Percentiles rank a stretch among this genome's conserved stretches.
Evolutionary conservation across 2,888 invertebrate genomes (phyloP).

Genomic region (Trisateles emortualis): DNA sequence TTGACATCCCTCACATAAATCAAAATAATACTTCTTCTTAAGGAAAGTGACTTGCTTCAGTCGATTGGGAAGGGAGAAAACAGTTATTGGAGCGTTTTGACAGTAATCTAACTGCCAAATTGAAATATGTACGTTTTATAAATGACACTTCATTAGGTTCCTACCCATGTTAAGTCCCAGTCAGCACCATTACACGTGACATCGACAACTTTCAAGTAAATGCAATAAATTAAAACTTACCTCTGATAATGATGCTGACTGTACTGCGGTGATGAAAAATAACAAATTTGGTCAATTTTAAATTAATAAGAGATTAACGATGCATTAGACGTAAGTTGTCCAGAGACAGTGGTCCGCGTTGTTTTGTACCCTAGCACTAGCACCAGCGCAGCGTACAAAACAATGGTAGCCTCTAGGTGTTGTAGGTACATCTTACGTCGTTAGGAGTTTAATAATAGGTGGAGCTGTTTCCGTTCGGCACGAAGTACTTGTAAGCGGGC

Average conservation of each 20-base stretch:
- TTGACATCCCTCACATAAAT: constrained; percentile 17
- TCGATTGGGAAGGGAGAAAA: constrained; percentile 16
- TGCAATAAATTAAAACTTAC: constrained; percentile 33
- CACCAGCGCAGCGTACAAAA: constrained; percentile 7
- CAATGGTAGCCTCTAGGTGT: constrained; percentile 26
- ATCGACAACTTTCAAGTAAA: constrained; percentile 35
- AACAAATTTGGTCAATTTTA: constrained; percentile 31
- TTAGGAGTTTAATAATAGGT: constrained; percentile 71
- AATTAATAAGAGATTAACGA: constrained; percentile 26
- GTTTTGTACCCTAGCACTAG: constrained; percentile 2
- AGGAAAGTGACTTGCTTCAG: constrained; percentile 15
- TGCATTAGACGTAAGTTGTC: constrained; percentile 28
- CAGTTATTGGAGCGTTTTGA: constrained; percentile 13
- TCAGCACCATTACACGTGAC: constrained; percentile 33
- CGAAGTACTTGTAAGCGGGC: constrained; percentile 80
- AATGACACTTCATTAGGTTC: constrained; percentile 12
- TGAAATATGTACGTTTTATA: constrained; percentile 16
- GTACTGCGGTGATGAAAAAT: constrained; percentile 45
- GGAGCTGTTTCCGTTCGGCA: constrained; percentile 78
- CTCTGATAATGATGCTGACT: constrained; percentile 34
- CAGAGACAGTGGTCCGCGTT: constrained; percentile 12
- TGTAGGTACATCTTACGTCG: constrained; percentile 31
- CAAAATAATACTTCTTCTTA: constrained; percentile 17
- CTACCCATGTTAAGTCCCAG: constrained; percentile 21
- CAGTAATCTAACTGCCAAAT: constrained; percentile 9